These are phyloP conservation scores for Drosophila pegasa DNA, from an alignment of 2,888 invertebrate species.

Conservation along the genomic window DNA sequence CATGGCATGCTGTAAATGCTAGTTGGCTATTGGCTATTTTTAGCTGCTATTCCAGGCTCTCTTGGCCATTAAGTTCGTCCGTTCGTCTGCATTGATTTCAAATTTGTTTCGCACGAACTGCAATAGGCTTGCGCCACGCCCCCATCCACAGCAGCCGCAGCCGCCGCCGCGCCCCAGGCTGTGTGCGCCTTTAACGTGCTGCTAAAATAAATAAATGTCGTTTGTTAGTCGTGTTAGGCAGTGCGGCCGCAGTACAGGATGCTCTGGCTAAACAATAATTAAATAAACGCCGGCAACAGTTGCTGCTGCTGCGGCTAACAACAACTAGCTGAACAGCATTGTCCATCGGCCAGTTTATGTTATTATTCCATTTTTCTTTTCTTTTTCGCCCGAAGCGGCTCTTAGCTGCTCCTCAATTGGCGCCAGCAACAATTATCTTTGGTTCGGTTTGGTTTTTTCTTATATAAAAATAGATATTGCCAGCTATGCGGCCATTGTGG, in stretches of 20 bases:
- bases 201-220: slow-evolving; percentile 67
- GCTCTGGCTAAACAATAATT: slow-evolving; percentile 57
- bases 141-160: too few relatives aligned
- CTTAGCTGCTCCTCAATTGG: slow-evolving; percentile 54
- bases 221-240: slow-evolving; percentile 57
- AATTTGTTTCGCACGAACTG: slow-evolving; percentile 73
- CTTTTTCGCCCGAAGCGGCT: slow-evolving; percentile 8
- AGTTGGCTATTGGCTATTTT: slow-evolving; percentile 50
- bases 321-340: slow-evolving; percentile 62
- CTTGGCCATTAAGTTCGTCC: slow-evolving; percentile 32
- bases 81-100: slow-evolving; percentile 63
- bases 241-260: slow-evolving; percentile 45
- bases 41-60: slow-evolving; percentile 46
- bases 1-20: slow-evolving; percentile 42
- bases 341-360: slow-evolving; percentile 53
- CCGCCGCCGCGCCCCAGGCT: neutral
- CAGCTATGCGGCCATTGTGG: slow-evolving; percentile 48
- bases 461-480: slow-evolving; percentile 70
- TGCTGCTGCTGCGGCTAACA: slow-evolving; percentile 27
- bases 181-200: slow-evolving; percentile 19
- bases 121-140: slow-evolving; percentile 19
- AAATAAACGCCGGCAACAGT: slow-evolving; percentile 52
- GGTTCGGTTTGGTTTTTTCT: slow-evolving; percentile 45
- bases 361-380: slow-evolving; percentile 51
- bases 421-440: slow-evolving; percentile 73